These are phyloP conservation scores for Chionis minor DNA, from an alignment of 2,113 vertebrate species.

Conservation along the genomic window DNA sequence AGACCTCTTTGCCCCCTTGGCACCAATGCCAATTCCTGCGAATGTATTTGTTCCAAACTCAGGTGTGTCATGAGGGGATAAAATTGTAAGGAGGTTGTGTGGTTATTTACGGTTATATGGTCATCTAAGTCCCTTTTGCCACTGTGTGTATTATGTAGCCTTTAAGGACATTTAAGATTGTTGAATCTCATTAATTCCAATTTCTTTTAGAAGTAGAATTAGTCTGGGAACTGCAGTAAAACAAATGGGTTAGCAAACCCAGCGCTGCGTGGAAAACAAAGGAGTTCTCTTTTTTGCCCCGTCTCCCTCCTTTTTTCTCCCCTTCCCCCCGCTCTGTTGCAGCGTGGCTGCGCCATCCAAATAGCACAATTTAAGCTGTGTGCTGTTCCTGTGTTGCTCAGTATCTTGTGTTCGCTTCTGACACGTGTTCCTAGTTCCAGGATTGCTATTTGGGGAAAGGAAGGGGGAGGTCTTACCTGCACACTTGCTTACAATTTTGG, in stretches of 20 bases:
- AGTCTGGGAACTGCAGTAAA: not conserved
- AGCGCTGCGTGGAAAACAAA: not conserved
- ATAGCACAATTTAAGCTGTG: no score
- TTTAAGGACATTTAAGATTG: not conserved
- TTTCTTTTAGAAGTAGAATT: not conserved
- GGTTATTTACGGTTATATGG: not conserved
- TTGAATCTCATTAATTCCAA: not conserved
- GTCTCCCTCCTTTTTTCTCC: no score
- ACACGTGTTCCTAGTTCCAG: no score
- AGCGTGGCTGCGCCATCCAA: no score
- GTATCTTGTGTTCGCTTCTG: no score
- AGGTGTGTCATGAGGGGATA: conserved; percentile 69
- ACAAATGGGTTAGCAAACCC: not conserved
- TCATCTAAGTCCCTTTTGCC: not conserved
- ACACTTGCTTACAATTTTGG: not conserved
- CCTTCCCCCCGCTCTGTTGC: no score
- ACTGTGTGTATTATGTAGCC: not conserved
- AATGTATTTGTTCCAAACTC: conserved; percentile 87
- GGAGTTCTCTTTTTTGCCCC: no score
- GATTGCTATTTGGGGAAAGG: no score
- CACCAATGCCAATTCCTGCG: conserved; percentile 88
- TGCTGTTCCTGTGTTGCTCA: no score
- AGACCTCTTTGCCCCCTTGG: conserved; percentile 92
- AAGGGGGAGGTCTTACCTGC: not conserved
- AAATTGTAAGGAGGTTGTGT: accelerated